phyloP scores from a whole-genome alignment of 2,113 vertebrate species.

The Hypomesus transpacificus region DNA sequence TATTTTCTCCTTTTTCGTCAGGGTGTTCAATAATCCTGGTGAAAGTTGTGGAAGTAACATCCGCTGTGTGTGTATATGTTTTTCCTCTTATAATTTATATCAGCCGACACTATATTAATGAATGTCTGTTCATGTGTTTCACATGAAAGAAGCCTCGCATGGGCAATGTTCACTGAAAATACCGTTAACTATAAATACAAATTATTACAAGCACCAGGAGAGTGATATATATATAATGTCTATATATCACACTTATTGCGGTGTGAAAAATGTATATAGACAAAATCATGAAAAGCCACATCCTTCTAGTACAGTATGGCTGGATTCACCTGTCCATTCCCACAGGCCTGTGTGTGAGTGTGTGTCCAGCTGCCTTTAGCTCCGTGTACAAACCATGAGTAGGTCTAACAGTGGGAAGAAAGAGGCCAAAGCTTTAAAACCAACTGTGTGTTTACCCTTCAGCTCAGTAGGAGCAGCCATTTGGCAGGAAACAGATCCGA shows the following conservation, averaged over 20 bases:
- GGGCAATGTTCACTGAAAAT: too few species aligned
- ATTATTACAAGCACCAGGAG: too few species aligned
- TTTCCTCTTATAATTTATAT: constrained; percentile 45
- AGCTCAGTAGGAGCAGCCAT: constrained; percentile 56
- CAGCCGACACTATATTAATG: constrained; percentile 32
- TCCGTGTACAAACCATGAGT: constrained; percentile 59
- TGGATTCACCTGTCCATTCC: constrained; percentile 63
- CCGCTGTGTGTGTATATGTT: constrained; percentile 19
- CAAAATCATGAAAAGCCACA: too few species aligned
- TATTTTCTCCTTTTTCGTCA: constrained; percentile 46
- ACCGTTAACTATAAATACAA: too few species aligned
- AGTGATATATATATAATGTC: too few species aligned
- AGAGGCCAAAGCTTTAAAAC: constrained; percentile 22
- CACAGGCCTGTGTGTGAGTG: constrained; percentile 44
- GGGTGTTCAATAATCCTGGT: constrained; percentile 45
- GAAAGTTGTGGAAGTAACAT: constrained; percentile 43
- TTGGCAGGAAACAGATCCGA: constrained; percentile 33
- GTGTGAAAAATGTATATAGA: too few species aligned
- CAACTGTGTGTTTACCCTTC: constrained; percentile 61
- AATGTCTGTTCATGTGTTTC: too few species aligned
- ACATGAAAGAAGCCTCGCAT: too few species aligned
- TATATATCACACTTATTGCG: too few species aligned
- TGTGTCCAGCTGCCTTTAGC: constrained; percentile 66
- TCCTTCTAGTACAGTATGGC: too few species aligned
- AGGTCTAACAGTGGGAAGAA: constrained; percentile 50